Evolutionary conservation across 2,888 invertebrate species (phyloP).

Genomic region (Drosophila fungiperda): DNA sequence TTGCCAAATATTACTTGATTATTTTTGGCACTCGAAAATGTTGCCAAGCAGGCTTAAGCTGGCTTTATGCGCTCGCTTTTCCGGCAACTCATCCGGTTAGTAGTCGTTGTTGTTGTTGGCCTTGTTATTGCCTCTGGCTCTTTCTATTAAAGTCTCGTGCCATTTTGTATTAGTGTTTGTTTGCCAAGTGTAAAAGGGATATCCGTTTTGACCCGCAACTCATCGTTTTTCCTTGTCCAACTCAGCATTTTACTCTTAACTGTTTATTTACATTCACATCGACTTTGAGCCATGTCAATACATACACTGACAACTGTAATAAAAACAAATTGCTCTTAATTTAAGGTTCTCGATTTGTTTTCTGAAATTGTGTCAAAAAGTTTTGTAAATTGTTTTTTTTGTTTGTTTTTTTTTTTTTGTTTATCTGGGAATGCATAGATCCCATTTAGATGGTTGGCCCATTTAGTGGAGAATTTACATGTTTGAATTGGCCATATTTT

Average conservation of each 20-base stretch:
- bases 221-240: background rate
- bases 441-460: background rate
- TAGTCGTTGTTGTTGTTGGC: background rate
- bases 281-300: slow-evolving; percentile 18
- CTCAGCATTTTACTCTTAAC: slow-evolving; percentile 36
- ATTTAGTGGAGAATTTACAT: background rate
- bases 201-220: slow-evolving; percentile 41
- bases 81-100: slow-evolving; percentile 34
- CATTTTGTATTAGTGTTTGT: slow-evolving; percentile 37
- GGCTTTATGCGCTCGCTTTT: slow-evolving; percentile 11
- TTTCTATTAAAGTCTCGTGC: slow-evolving; percentile 23
- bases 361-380: background rate
- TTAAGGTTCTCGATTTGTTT: slow-evolving; percentile 13
- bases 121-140: background rate
- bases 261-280: slow-evolving; percentile 36
- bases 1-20: background rate
- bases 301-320: slow-evolving; percentile 15
- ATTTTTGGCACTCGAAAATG: slow-evolving; percentile 8
- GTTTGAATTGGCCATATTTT: background rate
- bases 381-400: background rate
- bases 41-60: background rate
- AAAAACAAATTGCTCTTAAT: slow-evolving; percentile 32
- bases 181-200: slow-evolving; percentile 34
- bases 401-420: background rate
- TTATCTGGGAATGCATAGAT: background rate